phyloP scores from a whole-genome alignment of 2,113 vertebrate species.

The Nerophis ophidion region DNA sequence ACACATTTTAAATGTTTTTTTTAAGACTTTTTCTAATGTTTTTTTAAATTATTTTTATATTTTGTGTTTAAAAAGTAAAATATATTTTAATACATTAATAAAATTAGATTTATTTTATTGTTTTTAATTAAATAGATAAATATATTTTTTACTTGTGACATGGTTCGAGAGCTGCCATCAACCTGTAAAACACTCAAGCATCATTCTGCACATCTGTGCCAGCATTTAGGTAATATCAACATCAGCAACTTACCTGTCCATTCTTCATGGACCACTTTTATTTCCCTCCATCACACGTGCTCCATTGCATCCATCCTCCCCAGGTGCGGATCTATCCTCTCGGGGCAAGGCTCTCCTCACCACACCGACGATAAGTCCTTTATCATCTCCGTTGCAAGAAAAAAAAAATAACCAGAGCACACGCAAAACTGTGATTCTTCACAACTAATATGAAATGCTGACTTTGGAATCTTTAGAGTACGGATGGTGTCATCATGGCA shows the following conservation, averaged over 20 bases:
- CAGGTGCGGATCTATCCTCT: conserved; percentile 29
- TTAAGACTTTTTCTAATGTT: too few species aligned
- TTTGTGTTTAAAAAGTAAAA: too few species aligned
- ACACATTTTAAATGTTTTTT: too few species aligned
- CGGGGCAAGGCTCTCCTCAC: conserved; percentile 36
- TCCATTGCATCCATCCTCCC: conserved; percentile 39
- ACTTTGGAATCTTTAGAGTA: conserved; percentile 32
- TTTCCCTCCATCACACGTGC: conserved; percentile 36
- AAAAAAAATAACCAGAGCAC: conserved; percentile 22
- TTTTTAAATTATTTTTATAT: too few species aligned
- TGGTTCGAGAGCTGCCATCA: too few species aligned
- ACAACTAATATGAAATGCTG: conserved; percentile 29
- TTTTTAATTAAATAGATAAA: too few species aligned
- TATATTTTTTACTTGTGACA: too few species aligned
- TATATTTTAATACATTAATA: too few species aligned
- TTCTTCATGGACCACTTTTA: conserved; percentile 51
- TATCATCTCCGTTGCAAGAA: conserved; percentile 53
- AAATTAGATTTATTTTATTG: too few species aligned
- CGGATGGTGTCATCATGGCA: conserved; percentile 29
- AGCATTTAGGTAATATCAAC: not conserved
- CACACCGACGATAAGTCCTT: conserved; percentile 42
- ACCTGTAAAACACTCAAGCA: not conserved
- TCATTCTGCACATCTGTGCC: not conserved
- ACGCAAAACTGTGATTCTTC: conserved; percentile 11
- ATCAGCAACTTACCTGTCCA: conserved; percentile 50